phyloP scores from a whole-genome alignment of 1,140 invertebrate species.

The Danaus plexippus region DNA sequence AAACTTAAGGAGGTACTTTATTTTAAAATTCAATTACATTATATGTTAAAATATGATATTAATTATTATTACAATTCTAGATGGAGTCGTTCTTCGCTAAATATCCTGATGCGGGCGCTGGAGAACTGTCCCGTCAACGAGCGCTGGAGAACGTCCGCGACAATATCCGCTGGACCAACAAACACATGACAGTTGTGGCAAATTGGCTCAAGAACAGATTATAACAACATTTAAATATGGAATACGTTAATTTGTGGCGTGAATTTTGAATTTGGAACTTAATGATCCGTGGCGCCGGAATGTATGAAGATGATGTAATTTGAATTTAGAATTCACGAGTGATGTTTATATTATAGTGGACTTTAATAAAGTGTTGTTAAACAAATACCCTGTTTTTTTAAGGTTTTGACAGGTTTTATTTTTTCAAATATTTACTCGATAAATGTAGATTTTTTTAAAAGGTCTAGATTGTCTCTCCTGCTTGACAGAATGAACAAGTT shows the following conservation, averaged over 20 bases:
- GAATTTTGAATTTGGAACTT: not conserved
- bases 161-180: slow-evolving; percentile 85
- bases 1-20: slow-evolving; percentile 77
- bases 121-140: slow-evolving; percentile 77
- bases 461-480: no score
- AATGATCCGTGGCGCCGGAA: not conserved
- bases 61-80: slow-evolving; percentile 47
- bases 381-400: no score
- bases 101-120: slow-evolving; percentile 90
- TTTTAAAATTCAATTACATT: not conserved
- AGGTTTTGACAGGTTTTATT: no score
- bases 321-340: no score
- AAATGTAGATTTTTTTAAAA: no score
- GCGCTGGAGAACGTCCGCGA: slow-evolving; percentile 84
- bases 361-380: no score
- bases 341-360: no score
- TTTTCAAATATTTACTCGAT: no score
- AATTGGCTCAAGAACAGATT: slow-evolving; percentile 69
- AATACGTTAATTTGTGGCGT: slow-evolving; percentile 1
- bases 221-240: slow-evolving; percentile 15
- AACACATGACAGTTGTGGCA: slow-evolving; percentile 69
- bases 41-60: not conserved
- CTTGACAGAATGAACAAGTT: no score
- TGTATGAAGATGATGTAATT: not conserved
- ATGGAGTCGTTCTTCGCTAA: slow-evolving; percentile 84